Percentiles rank a stretch among this genome's conserved stretches.
phyloP scores from a whole-genome alignment of 2,888 invertebrate species.

The Ophioninae sp. region DNA sequence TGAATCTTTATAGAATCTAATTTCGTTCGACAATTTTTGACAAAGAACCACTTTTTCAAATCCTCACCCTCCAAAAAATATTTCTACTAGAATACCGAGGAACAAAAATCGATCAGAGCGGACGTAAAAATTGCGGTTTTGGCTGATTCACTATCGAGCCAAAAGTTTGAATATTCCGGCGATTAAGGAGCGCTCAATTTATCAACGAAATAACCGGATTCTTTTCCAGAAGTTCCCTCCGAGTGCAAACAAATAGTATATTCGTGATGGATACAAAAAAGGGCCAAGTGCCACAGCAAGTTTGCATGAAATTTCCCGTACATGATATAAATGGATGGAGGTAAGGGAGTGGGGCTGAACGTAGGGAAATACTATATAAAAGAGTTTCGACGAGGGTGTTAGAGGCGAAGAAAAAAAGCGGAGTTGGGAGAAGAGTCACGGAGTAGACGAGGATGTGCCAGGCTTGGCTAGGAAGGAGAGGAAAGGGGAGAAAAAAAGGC shows the following conservation, averaged over 20 bases:
- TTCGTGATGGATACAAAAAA: not conserved
- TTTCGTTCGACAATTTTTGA: no score
- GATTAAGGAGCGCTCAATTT: not conserved
- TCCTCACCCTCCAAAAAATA: no score
- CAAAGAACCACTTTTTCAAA: no score
- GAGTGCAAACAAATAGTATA: not conserved
- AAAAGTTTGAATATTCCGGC: not conserved
- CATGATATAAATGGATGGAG: not conserved
- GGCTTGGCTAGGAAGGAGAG: slow-evolving; percentile 48
- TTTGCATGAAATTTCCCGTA: slow-evolving; percentile 35
- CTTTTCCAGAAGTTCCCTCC: not conserved
- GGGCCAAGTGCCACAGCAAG: not conserved
- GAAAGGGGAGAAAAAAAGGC: slow-evolving; percentile 35
- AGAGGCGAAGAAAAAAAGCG: slow-evolving; percentile 57
- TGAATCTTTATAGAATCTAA: no score
- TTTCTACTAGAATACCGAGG: no score
- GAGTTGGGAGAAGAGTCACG: slow-evolving; percentile 53
- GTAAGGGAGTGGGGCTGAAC: not conserved
- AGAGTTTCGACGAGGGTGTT: slow-evolving; percentile 44
- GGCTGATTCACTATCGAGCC: not conserved
- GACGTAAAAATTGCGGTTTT: not conserved
- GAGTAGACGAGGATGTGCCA: slow-evolving; percentile 49
- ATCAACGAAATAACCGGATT: not conserved
- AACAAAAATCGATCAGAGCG: not conserved
- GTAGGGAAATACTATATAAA: slow-evolving; percentile 44